Evolutionary conservation across 2,113 vertebrate genomes (phyloP).

Genomic region (Cnemophilus loriae): DNA sequence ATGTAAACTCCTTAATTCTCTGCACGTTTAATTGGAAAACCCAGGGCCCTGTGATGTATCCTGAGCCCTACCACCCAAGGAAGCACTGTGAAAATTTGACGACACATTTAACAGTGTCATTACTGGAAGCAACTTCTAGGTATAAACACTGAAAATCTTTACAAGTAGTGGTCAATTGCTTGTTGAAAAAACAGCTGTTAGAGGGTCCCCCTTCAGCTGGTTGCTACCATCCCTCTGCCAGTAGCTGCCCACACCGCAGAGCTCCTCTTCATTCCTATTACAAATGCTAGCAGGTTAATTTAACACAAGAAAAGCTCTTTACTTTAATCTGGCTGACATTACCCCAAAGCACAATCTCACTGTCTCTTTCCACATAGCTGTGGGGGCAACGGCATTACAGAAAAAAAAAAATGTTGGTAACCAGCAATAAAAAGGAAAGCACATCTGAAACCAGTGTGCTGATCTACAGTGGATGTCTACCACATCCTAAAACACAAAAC

Average conservation of each 20-base stretch:
- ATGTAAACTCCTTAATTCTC: neutral
- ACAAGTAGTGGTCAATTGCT: neutral
- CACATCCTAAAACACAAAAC: constrained; percentile 31
- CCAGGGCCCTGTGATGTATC: neutral
- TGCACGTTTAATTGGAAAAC: neutral
- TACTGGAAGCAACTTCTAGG: neutral
- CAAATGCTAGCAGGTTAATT: neutral
- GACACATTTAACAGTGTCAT: neutral
- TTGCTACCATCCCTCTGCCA: neutral
- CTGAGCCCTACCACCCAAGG: neutral
- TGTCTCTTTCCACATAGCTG: neutral
- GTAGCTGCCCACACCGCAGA: neutral
- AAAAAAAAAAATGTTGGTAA: neutral
- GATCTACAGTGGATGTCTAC: neutral
- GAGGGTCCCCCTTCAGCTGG: neutral
- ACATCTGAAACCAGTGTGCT: constrained; percentile 11
- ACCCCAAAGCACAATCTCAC: neutral
- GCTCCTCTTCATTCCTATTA: neutral
- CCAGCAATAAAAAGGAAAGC: constrained; percentile 17
- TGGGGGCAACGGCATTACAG: neutral
- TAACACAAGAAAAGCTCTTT: constrained; percentile 28
- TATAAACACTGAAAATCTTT: neutral
- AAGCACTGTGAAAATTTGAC: neutral
- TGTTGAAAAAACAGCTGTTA: neutral
- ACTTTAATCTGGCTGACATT: neutral